Evolutionary conservation across 2,797 vertebrate genomes (phyloP).

Genomic region (Otolemur crassicaudatus): DNA sequence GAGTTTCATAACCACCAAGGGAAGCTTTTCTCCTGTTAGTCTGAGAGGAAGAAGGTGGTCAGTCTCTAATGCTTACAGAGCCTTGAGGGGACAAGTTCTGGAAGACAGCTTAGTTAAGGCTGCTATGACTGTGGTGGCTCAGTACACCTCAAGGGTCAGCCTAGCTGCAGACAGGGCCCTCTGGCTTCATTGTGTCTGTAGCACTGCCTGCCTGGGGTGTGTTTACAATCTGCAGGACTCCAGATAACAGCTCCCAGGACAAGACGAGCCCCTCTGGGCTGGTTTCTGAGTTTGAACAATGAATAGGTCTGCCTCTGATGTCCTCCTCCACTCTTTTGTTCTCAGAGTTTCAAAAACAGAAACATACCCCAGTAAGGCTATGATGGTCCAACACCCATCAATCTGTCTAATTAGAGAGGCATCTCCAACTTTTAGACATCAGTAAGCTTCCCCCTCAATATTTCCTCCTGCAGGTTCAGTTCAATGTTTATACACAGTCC

Average conservation of each 20-base stretch:
- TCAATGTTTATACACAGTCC: too few relatives aligned
- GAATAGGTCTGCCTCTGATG: neutral
- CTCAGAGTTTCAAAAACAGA: neutral
- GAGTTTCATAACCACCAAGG: neutral
- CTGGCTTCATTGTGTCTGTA: neutral
- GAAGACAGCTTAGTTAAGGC: neutral
- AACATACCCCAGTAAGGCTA: neutral
- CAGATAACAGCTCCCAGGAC: neutral
- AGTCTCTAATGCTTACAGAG: neutral
- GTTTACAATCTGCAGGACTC: neutral
- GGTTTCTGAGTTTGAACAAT: neutral
- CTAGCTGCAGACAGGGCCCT: neutral
- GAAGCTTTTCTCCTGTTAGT: neutral
- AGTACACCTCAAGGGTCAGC: neutral
- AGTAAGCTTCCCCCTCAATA: too few relatives aligned
- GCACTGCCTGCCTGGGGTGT: neutral
- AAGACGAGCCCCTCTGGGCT: neutral
- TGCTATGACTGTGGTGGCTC: neutral
- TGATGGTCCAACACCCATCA: too few relatives aligned
- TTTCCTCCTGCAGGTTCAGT: too few relatives aligned
- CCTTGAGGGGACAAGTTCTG: neutral
- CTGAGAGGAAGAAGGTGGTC: neutral
- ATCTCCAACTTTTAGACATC: too few relatives aligned
- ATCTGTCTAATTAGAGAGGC: too few relatives aligned
- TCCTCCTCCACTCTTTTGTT: neutral